phyloP scores from a whole-genome alignment of 2,797 vertebrate species.

The Gallinago solitaria region DNA sequence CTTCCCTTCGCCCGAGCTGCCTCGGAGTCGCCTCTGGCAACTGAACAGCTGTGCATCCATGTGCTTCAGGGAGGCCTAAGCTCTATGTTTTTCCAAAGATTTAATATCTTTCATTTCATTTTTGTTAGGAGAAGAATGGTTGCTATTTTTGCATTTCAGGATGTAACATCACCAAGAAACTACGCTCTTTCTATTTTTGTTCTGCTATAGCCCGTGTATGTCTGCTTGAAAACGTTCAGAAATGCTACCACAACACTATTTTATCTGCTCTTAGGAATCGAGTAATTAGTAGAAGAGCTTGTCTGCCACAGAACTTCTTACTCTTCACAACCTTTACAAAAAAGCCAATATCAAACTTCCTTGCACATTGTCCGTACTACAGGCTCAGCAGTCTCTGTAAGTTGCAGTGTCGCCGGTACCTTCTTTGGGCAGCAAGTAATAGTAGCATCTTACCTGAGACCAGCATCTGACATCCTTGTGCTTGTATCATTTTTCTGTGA shows the following conservation, averaged over 20 bases:
- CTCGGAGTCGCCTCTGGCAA: background rate
- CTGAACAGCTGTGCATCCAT: background rate
- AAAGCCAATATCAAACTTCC: background rate
- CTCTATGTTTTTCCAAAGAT: background rate
- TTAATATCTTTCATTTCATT: background rate
- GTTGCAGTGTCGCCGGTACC: background rate
- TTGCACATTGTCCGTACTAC: background rate
- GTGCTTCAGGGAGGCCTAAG: background rate
- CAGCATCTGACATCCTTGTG: background rate
- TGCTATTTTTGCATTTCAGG: background rate
- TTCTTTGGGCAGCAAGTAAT: background rate
- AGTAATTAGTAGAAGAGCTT: background rate
- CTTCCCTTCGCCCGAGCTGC: background rate
- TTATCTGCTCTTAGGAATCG: background rate
- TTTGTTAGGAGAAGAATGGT: background rate
- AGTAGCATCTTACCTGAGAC: background rate
- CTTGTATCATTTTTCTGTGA: background rate
- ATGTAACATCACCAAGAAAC: background rate
- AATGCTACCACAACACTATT: background rate
- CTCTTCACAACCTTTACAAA: background rate
- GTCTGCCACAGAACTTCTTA: background rate
- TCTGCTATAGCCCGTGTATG: background rate
- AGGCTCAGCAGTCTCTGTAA: background rate
- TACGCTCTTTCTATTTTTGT: background rate
- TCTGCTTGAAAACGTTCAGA: background rate